Evolutionary conservation across 2,113 vertebrate genomes (phyloP).

Genomic region (Calypte anna): DNA sequence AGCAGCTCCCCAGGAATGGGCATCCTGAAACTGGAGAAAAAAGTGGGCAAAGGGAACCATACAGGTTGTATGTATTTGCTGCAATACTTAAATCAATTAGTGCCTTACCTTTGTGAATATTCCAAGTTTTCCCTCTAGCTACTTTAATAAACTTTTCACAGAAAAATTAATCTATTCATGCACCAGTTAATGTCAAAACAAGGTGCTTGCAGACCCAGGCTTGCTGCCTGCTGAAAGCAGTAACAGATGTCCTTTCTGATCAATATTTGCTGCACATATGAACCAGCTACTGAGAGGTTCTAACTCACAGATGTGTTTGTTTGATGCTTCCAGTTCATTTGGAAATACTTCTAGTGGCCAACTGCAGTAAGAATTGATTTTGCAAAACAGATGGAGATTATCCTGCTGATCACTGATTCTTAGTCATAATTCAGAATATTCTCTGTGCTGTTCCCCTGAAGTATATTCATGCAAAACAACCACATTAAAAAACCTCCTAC

Average conservation of each 20-base stretch:
- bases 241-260: not conserved
- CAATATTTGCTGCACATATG: not conserved
- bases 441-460: conserved; percentile 1
- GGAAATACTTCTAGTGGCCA: not conserved
- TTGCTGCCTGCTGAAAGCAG: not conserved
- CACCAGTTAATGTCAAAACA: not conserved
- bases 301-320: not conserved
- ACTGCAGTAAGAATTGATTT: not conserved
- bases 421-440: conserved; percentile 54
- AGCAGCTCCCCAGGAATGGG: not conserved
- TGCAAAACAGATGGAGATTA: conserved; percentile 50
- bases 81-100: not conserved
- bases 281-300: not conserved
- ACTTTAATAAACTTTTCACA: not conserved
- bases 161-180: not conserved
- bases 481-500: not conserved
- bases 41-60: not conserved
- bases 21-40: fast-evolving
- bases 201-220: not conserved
- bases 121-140: not conserved
- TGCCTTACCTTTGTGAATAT: not conserved
- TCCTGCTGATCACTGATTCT: conserved; percentile 46
- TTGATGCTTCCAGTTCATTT: not conserved
- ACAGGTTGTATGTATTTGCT: fast-evolving
- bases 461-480: conserved; percentile 6